phyloP scores from a whole-genome alignment of 2,113 vertebrate species.

The Calyptommatus sinebrachiatus region DNA sequence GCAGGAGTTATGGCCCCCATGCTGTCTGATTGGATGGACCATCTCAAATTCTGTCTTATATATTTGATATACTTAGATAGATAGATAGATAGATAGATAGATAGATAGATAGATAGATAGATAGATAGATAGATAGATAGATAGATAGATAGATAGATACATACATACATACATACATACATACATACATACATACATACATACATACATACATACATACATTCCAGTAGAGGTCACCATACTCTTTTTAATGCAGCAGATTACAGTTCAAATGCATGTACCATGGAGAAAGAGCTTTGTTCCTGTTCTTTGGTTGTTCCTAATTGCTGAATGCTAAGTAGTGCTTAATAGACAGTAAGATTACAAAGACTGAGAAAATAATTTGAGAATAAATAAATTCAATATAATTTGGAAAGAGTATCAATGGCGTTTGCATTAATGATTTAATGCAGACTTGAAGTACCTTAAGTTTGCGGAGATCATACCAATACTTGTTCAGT shows the following conservation, averaged over 20 bases:
- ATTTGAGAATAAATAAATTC: background rate
- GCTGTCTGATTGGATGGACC: too few relatives aligned
- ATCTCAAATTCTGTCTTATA: background rate
- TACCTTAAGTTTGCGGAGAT: too few relatives aligned
- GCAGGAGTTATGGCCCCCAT: too few relatives aligned
- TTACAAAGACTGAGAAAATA: background rate
- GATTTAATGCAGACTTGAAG: too few relatives aligned
- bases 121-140: too few relatives aligned
- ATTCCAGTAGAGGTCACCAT: background rate
- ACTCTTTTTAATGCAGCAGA: background rate
- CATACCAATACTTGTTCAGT: too few relatives aligned
- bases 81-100: background rate
- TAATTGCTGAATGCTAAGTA: background rate
- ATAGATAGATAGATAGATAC: background rate
- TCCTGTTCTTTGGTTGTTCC: fast-evolving
- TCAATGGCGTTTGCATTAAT: too few relatives aligned
- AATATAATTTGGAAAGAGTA: too few relatives aligned
- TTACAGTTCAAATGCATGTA: fast-evolving
- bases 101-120: background rate
- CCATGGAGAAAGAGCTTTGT: background rate
- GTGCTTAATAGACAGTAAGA: background rate
- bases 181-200: too few relatives aligned
- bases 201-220: fast-evolving
- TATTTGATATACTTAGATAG: background rate
- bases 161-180: background rate